Percentiles rank a stretch among this genome's conserved stretches.
These are phyloP conservation scores for Perca schrenkii DNA, from an alignment of 2,113 vertebrate genomes.

Conservation along the genomic window DNA sequence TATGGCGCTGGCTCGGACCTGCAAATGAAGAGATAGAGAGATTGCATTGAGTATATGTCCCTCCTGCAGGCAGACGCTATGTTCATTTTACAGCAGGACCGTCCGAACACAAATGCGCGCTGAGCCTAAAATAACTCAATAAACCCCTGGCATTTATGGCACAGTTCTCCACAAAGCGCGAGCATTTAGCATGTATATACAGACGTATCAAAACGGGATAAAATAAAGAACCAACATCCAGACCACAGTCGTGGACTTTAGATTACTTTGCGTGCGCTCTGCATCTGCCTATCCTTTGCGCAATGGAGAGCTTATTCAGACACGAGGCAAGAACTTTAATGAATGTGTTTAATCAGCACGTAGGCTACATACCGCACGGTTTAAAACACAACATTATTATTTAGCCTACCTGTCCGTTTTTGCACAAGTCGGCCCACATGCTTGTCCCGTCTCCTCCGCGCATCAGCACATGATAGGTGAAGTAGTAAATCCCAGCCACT, in stretches of 20 bases:
- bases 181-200: background rate
- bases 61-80: too few species aligned
- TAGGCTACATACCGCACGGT: accelerated
- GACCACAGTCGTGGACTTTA: background rate
- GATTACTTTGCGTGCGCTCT: background rate
- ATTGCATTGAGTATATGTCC: too few species aligned
- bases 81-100: background rate
- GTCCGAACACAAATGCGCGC: background rate
- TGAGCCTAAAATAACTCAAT: background rate
- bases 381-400: background rate
- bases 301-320: background rate
- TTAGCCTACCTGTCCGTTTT: conserved; percentile 88
- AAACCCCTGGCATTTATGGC: background rate
- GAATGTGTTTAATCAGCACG: background rate
- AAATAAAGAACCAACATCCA: background rate
- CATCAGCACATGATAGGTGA: conserved; percentile 92
- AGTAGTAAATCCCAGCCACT: conserved; percentile 91
- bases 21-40: conserved; percentile 9
- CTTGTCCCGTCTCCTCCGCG: conserved; percentile 91
- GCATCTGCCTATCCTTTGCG: background rate
- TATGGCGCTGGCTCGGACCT: conserved; percentile 95
- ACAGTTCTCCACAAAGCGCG: background rate
- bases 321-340: background rate
- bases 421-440: conserved; percentile 93
- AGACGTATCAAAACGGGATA: background rate